Evolutionary conservation across 2,888 invertebrate species (phyloP).

Genomic region (Orchesellides sinensis): DNA sequence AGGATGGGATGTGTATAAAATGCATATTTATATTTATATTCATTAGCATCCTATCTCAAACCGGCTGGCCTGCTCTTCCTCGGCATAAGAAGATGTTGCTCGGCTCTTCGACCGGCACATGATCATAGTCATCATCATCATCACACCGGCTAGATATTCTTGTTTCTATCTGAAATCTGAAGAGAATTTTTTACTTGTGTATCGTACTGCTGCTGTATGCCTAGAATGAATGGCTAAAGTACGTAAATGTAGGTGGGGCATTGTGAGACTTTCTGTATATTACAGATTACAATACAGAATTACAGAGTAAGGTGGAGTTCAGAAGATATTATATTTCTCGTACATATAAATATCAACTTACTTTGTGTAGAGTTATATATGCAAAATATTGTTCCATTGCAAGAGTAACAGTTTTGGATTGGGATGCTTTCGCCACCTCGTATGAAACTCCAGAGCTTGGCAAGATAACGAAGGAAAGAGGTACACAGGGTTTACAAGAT

Average conservation of each 20-base stretch:
- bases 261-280: no score
- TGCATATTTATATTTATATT: no score
- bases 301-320: neutral
- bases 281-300: no score
- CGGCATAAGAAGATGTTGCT: neutral
- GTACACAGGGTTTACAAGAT: no score
- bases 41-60: no score
- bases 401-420: no score
- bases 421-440: neutral
- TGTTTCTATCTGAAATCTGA: neutral
- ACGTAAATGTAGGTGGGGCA: neutral
- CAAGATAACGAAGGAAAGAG: no score
- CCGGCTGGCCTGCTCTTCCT: neutral
- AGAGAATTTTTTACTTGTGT: neutral
- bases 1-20: neutral
- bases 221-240: no score
- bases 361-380: no score
- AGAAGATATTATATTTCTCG: neutral
- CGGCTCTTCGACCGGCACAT: conserved; percentile 20
- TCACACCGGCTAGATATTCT: neutral
- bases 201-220: no score
- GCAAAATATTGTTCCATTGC: no score
- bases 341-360: no score
- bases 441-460: neutral
- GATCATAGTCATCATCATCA: neutral